A percentile compares a stretch with the other conserved stretches of the same genome.
These are phyloP conservation scores for Schizothorax lantsangensis DNA, from an alignment of 2,797 vertebrate species.

Conservation along the genomic window DNA sequence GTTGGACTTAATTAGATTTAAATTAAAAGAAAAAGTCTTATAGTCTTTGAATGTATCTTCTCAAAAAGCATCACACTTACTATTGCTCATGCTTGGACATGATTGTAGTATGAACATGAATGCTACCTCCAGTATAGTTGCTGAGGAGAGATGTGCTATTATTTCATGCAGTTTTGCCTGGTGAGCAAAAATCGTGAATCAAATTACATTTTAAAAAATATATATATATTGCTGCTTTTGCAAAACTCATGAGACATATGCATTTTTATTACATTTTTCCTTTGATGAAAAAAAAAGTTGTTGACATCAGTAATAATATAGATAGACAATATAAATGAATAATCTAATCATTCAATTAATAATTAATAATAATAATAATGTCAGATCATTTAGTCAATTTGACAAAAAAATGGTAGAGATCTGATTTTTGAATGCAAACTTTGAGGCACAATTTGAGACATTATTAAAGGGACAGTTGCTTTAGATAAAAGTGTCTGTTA, in stretches of 20 bases:
- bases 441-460: too few species aligned
- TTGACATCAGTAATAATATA: too few species aligned
- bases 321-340: too few species aligned
- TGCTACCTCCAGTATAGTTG: not conserved
- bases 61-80: not conserved
- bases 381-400: too few species aligned
- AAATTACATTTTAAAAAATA: not conserved
- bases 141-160: conserved; percentile 1
- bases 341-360: too few species aligned
- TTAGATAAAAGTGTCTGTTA: too few species aligned
- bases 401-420: too few species aligned
- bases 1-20: not conserved
- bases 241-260: too few species aligned
- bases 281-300: too few species aligned
- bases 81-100: not conserved
- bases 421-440: too few species aligned
- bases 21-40: not conserved
- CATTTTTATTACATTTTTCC: not conserved
- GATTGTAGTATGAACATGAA: not conserved
- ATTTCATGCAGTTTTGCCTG: not conserved
- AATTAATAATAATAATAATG: too few species aligned
- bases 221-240: not conserved
- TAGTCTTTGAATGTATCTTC: not conserved
- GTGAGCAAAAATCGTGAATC: conserved; percentile 3
- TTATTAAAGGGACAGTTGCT: too few species aligned